A percentile compares a stretch with the other conserved stretches of the same genome.
Evolutionary conservation across 2,113 vertebrate species (phyloP).

Genomic region (Cynocephalus volans): DNA sequence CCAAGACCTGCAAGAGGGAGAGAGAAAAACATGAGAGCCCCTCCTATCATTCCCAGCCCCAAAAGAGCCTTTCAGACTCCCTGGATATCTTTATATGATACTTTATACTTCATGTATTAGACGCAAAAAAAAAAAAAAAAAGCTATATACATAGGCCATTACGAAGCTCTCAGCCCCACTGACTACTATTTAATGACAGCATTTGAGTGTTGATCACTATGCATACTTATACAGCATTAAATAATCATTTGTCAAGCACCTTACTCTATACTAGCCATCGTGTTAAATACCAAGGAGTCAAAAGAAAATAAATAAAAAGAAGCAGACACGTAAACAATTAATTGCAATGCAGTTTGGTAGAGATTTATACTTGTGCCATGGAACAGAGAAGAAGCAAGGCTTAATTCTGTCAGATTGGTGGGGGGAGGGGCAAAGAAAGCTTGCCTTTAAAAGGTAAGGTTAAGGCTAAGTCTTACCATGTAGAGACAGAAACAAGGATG

Average conservation of each 20-base stretch:
- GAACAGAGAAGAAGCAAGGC: slow-evolving; percentile 7
- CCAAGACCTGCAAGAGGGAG: slow-evolving; percentile 50
- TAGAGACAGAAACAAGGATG: slow-evolving; percentile 25
- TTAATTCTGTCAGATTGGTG: slow-evolving; percentile 9
- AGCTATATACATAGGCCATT: neutral
- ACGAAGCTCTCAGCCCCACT: slow-evolving; percentile 13
- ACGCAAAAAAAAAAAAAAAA: neutral
- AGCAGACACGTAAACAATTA: slow-evolving; percentile 23
- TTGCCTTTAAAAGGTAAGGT: neutral
- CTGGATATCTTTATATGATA: slow-evolving; percentile 33
- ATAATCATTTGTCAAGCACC: slow-evolving; percentile 14
- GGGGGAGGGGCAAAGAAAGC: neutral
- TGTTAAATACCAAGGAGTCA: slow-evolving; percentile 50
- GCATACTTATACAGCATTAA: slow-evolving; percentile 55
- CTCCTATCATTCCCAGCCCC: slow-evolving; percentile 21
- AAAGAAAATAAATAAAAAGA: slow-evolving; percentile 47
- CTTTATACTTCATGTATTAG: neutral
- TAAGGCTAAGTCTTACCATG: neutral
- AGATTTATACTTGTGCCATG: slow-evolving; percentile 34
- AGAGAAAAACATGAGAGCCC: slow-evolving; percentile 11
- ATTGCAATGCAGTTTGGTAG: neutral
- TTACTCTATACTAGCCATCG: slow-evolving; percentile 1
- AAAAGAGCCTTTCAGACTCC: slow-evolving; percentile 46
- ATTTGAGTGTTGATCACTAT: slow-evolving; percentile 21
- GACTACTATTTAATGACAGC: slow-evolving; percentile 40